Evolutionary conservation across 2,113 vertebrate species (phyloP).

Genomic region (Pygoscelis adeliae): DNA sequence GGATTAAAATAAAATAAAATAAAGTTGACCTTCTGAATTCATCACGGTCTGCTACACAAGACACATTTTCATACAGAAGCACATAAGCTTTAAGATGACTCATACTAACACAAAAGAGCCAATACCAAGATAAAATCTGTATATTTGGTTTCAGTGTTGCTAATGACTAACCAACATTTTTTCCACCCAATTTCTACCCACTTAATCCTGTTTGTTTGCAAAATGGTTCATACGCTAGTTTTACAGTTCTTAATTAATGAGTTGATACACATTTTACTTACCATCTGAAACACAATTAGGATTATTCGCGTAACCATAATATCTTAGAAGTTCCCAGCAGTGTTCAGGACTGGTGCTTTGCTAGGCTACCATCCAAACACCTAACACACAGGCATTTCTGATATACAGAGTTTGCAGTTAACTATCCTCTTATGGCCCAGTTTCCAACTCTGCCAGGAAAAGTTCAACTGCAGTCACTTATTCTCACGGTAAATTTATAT

Average conservation of each 20-base stretch:
- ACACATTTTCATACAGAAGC: background rate
- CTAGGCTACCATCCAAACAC: background rate
- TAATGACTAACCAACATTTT: background rate
- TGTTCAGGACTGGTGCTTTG: background rate
- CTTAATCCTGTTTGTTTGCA: background rate
- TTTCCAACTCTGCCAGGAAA: background rate
- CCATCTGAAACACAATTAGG: background rate
- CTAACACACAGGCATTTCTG: background rate
- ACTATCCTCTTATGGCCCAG: background rate
- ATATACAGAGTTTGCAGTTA: background rate
- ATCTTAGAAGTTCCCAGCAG: background rate
- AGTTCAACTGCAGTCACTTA: background rate
- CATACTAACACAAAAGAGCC: background rate
- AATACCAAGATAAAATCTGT: background rate
- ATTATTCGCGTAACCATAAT: background rate
- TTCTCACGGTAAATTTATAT: background rate
- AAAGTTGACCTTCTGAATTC: background rate
- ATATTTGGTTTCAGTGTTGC: background rate
- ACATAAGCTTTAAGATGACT: background rate
- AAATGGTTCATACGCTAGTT: background rate
- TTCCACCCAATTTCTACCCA: background rate
- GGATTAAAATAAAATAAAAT: constrained; percentile 45
- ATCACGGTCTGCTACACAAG: background rate
- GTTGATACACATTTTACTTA: background rate
- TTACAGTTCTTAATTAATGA: background rate